Conservation (phyloP, 2,797 vertebrate genomes). For the Momotus momota region DNA sequence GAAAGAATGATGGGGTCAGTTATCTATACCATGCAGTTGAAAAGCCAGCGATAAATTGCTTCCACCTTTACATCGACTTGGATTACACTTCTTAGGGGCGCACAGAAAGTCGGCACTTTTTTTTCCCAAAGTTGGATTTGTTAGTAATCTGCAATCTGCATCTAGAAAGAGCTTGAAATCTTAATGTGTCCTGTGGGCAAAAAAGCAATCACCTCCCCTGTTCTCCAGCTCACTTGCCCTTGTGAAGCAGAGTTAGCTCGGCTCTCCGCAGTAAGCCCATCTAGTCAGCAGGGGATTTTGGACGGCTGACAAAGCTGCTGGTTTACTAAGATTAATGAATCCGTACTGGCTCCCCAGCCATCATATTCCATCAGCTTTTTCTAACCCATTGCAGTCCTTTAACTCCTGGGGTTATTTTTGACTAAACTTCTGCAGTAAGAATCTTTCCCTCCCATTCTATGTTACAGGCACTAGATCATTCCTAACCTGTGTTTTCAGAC, state of each 20-base stretch:
- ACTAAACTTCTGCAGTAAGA: background rate
- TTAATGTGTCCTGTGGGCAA: background rate
- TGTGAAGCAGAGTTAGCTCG: background rate
- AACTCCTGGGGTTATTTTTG: background rate
- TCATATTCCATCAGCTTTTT: background rate
- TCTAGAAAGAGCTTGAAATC: background rate
- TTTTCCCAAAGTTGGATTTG: background rate
- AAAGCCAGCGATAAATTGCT: background rate
- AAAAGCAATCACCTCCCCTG: background rate
- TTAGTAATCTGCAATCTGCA: background rate
- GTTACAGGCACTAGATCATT: background rate
- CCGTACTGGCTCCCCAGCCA: background rate
- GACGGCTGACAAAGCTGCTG: background rate
- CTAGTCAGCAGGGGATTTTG: background rate
- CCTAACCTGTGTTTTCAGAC: background rate
- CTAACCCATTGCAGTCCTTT: background rate
- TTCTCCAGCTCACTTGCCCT: background rate
- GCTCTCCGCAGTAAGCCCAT: background rate
- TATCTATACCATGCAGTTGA: background rate
- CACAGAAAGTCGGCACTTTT: background rate
- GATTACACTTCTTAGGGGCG: background rate
- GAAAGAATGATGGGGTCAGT: background rate
- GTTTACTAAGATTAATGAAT: background rate
- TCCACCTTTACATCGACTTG: background rate
- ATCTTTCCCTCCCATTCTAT: background rate